Evolutionary conservation across 2,797 vertebrate species (phyloP), one percentile per base, ranked within the genome.

Genomic region (Takifugu ocellatus): DNA sequence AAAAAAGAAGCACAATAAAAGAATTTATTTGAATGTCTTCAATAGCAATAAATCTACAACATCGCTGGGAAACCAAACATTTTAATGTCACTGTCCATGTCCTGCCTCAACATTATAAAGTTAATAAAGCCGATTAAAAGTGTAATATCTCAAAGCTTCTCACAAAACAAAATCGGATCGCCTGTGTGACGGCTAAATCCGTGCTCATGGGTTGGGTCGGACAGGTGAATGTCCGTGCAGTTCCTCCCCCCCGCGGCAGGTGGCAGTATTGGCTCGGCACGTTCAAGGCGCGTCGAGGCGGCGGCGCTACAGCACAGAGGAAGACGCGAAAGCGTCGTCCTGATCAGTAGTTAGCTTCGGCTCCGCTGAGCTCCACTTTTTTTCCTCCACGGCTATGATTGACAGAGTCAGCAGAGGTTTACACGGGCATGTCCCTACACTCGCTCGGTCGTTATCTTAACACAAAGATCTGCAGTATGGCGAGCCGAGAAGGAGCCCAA

Each of bases 381-480:
- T 54, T 43, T 17, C 49, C 47, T 16, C 66, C 26, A 44, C 66
- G 68, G 83, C 72, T 59, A 84, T 88, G 86, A 84, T 84, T 85
- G 84, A 84, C 86, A 79, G 82, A 85, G 82, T 74, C 84, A 80
- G 86, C 80, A 51, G 84, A 86, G 84, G 66, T 74, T 61, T 59
- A 72, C 70, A 87, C 84, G 74, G 79, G 73, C 86, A 84, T 77
- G 84, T 84, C 78, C 75, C 75, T 72, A 25, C 68, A 68, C 53
- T 65, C 60, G 78, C 68, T 75, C 66, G 57, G 55, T 72, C 70
- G 63, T 78, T 68, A 59, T 66, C 63, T 42, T 78, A 72, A 81
- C 68, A 61, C 61, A 76, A 54, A 74, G 59, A 87, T 59, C 68
- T 65, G 74, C 84, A 83, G 88, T 83, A 93, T 93, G 92, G 91